phyloP scores from a whole-genome alignment of 1,140 invertebrate species.

The Scaptomyza hsui region DNA sequence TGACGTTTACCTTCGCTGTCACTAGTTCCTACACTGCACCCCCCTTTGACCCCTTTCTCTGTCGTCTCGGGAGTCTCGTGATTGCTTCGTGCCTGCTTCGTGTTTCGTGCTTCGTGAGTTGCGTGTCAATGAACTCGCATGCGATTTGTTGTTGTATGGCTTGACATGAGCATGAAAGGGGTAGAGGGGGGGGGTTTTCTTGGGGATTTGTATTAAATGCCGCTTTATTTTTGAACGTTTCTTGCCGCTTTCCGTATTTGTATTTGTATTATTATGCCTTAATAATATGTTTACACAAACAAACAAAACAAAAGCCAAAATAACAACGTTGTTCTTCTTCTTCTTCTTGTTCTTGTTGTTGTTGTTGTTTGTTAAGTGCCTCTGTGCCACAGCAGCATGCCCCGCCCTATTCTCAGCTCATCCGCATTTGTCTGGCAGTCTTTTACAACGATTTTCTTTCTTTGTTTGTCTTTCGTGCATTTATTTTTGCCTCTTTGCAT shows the following conservation, averaged over 20 bases:
- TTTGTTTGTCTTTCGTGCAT: constrained; percentile 13
- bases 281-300: constrained; percentile 76
- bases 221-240: constrained; percentile 69
- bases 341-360: constrained; percentile 5
- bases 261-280: constrained; percentile 64
- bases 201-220: constrained; percentile 46
- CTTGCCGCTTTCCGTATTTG: constrained; percentile 24
- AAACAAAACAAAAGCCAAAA: constrained; percentile 50
- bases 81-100: constrained; percentile 42
- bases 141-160: constrained; percentile 73
- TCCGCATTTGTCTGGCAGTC: constrained; percentile 3
- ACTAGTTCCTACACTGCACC: constrained; percentile 2
- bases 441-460: constrained; percentile 2
- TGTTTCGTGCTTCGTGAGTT: constrained; percentile 47
- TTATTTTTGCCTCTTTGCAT: constrained; percentile 17
- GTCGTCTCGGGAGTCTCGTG: constrained; percentile 18
- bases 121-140: constrained; percentile 79
- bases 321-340: constrained; percentile 13
- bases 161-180: constrained; percentile 34
- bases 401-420: constrained; percentile 33
- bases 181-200: constrained; percentile 27
- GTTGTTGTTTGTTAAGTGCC: constrained; percentile 26
- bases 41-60: neutral
- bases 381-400: neutral
- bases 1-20: constrained; percentile 67